phyloP scores from a whole-genome alignment of 2,888 invertebrate species.

The Diaprepes abbreviatus region DNA sequence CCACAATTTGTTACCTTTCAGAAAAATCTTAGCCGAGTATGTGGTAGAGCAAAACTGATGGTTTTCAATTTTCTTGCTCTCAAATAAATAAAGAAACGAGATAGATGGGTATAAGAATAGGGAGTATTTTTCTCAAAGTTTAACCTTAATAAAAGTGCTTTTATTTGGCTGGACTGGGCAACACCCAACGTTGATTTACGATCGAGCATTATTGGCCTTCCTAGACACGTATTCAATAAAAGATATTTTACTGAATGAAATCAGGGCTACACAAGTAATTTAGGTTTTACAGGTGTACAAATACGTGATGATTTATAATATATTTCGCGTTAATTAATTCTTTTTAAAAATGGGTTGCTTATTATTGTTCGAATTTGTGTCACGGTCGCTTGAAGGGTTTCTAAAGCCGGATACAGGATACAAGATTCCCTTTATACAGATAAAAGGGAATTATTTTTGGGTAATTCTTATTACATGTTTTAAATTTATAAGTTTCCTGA shows the following conservation, averaged over 20 bases:
- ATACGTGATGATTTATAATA: not conserved
- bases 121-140: slow-evolving; percentile 42
- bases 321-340: not conserved
- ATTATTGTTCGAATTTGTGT: no score
- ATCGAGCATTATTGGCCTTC: slow-evolving; percentile 35
- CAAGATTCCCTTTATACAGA: no score
- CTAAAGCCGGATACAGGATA: no score
- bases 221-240: slow-evolving; percentile 46
- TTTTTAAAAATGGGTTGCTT: no score
- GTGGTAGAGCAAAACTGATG: slow-evolving; percentile 23
- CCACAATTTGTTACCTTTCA: not conserved
- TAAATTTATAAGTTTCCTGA: no score
- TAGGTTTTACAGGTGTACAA: slow-evolving; percentile 35
- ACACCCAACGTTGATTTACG: slow-evolving; percentile 44
- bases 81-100: slow-evolving; percentile 30
- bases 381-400: no score
- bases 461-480: no score
- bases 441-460: no score
- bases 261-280: slow-evolving; percentile 33
- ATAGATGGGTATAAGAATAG: slow-evolving; percentile 27
- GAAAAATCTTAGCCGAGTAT: not conserved
- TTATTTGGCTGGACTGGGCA: slow-evolving; percentile 32
- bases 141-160: slow-evolving; percentile 43
- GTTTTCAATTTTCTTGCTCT: slow-evolving; percentile 31
- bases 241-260: slow-evolving; percentile 35